phyloP scores from a whole-genome alignment of 2,888 invertebrate species.

The Syrista parreyssii region DNA sequence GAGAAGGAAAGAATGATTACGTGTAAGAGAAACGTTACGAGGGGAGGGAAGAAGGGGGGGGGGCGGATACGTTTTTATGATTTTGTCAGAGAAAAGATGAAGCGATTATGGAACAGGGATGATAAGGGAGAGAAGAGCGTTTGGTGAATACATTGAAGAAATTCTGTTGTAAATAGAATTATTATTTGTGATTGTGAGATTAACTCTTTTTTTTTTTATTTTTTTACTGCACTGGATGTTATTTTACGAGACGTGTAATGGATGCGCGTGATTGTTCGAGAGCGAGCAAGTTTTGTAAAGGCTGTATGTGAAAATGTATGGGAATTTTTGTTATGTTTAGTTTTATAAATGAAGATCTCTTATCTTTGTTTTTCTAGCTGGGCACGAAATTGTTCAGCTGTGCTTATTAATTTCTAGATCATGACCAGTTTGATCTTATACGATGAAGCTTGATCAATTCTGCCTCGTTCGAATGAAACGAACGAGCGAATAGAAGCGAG shows the following conservation, averaged over 20 bases:
- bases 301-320: too few relatives aligned
- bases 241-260: background rate
- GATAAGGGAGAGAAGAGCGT: background rate
- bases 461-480: background rate
- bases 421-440: background rate
- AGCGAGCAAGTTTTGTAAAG: too few relatives aligned
- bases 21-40: background rate
- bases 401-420: background rate
- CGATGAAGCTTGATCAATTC: background rate
- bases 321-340: too few relatives aligned
- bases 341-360: background rate
- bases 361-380: background rate
- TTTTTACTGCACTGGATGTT: background rate
- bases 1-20: background rate
- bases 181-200: background rate
- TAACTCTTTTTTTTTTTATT: background rate
- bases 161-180: background rate
- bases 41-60: too few relatives aligned
- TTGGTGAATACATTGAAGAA: background rate
- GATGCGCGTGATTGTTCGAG: background rate
- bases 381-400: background rate
- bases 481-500: background rate
- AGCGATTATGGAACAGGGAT: too few relatives aligned
- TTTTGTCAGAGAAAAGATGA: background rate
- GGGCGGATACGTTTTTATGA: background rate